Conservation (phyloP, 2,797 vertebrate species). For the Schizothorax lantsangensis region DNA sequence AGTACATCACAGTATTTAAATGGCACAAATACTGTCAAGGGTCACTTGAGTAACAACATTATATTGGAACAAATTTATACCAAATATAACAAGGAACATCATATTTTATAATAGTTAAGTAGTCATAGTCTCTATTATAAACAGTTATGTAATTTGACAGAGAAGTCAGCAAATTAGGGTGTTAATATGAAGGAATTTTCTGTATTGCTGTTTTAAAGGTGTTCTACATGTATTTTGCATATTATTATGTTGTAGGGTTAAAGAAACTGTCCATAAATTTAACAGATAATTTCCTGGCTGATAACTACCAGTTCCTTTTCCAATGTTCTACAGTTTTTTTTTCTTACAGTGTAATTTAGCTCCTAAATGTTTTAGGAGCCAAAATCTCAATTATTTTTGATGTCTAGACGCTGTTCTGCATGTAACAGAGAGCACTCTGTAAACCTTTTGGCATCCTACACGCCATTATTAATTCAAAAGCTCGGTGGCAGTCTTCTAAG, state of each 20-base stretch:
- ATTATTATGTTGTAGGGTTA: not conserved
- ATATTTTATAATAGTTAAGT: not conserved
- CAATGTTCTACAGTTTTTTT: not conserved
- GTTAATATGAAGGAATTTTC: not conserved
- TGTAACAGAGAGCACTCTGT: slow-evolving; percentile 8
- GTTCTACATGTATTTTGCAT: not conserved
- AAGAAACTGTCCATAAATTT: not conserved
- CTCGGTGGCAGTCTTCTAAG: not conserved
- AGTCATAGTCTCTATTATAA: not conserved
- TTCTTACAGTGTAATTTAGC: not conserved
- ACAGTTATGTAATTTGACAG: not conserved
- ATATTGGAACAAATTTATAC: too few relatives aligned
- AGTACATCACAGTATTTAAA: too few relatives aligned
- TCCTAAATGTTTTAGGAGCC: not conserved
- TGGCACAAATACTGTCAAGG: too few relatives aligned
- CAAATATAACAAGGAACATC: too few relatives aligned
- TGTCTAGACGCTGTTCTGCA: not conserved
- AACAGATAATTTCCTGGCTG: not conserved
- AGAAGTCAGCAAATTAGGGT: not conserved
- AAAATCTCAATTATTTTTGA: not conserved
- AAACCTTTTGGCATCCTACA: not conserved
- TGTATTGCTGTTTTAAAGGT: not conserved
- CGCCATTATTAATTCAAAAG: not conserved
- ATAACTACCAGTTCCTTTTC: not conserved
- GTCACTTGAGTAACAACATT: too few relatives aligned